phyloP scores from a whole-genome alignment of 1,140 invertebrate genomes.

The Scaptomyza montana region DNA sequence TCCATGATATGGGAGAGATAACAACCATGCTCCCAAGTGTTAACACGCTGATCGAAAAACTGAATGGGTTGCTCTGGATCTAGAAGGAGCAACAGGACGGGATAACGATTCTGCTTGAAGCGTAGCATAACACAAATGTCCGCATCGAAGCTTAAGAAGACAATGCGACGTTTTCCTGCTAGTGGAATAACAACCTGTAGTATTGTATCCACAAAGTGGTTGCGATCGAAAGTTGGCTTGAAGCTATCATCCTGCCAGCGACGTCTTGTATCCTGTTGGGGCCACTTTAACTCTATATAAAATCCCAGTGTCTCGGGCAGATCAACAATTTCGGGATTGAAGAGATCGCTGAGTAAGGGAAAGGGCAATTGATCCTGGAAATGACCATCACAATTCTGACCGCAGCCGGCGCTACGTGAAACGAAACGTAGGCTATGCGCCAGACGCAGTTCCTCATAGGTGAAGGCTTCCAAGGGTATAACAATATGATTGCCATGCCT shows the following conservation, averaged over 20 bases:
- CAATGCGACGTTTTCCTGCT: conserved; percentile 90
- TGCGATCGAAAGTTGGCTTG: conserved; percentile 90
- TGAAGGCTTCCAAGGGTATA: conserved; percentile 49
- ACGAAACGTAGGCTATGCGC: conserved; percentile 22
- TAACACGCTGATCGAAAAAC: conserved; percentile 92
- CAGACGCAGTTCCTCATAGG: conserved; percentile 42
- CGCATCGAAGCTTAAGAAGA: conserved; percentile 97
- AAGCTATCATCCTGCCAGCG: conserved; percentile 89
- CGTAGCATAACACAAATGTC: conserved; percentile 96
- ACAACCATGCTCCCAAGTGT: conserved; percentile 89
- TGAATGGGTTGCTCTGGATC: conserved; percentile 89
- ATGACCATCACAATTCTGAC: conserved; percentile 88
- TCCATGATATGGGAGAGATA: conserved; percentile 90
- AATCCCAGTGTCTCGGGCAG: conserved; percentile 89
- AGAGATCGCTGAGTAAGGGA: conserved; percentile 91
- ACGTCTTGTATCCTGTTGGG: conserved; percentile 90
- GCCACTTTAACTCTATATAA: conserved; percentile 98
- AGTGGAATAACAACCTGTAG: conserved; percentile 90
- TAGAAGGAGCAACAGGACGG: conserved; percentile 94
- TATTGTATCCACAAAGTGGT: conserved; percentile 92
- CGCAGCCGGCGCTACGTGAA: background rate
- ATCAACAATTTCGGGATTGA: conserved; percentile 86
- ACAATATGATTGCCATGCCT: conserved; percentile 31
- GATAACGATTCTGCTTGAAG: conserved; percentile 97
- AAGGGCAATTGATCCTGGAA: conserved; percentile 95